These are phyloP conservation scores for Hydropotes inermis DNA, from an alignment of 2,113 vertebrate genomes.

Conservation along the genomic window DNA sequence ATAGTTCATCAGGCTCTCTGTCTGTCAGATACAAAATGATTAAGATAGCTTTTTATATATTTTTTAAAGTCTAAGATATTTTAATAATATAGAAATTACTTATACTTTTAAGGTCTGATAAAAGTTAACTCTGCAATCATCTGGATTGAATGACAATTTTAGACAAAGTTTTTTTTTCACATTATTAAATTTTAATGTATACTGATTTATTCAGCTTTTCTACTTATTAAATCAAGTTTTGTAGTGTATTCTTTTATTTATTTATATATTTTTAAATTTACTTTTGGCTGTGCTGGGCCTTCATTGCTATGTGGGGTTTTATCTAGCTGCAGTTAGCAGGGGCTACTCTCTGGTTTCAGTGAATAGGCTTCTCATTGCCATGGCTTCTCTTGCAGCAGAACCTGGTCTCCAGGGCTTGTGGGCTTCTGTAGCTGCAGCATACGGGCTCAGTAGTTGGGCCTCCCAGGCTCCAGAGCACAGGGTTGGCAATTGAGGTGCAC, in stretches of 20 bases:
- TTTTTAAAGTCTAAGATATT: neutral
- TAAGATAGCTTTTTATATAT: neutral
- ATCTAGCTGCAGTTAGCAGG: neutral
- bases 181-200: neutral
- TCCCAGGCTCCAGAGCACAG: neutral
- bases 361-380: accelerated
- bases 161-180: neutral
- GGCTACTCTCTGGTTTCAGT: accelerated
- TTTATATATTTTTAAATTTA: neutral
- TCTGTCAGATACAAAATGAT: neutral
- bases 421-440: accelerated
- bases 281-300: neutral
- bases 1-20: too few species aligned
- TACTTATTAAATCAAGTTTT: neutral
- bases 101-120: neutral
- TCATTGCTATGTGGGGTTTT: neutral
- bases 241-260: neutral
- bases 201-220: neutral
- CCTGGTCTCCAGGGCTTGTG: neutral
- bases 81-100: neutral
- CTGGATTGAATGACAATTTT: neutral
- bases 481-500: neutral
- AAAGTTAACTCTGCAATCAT: neutral
- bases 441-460: accelerated
- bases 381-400: neutral